These are phyloP conservation scores for Periphyllus acericola DNA, from an alignment of 2,888 invertebrate genomes.

Conservation along the genomic window DNA sequence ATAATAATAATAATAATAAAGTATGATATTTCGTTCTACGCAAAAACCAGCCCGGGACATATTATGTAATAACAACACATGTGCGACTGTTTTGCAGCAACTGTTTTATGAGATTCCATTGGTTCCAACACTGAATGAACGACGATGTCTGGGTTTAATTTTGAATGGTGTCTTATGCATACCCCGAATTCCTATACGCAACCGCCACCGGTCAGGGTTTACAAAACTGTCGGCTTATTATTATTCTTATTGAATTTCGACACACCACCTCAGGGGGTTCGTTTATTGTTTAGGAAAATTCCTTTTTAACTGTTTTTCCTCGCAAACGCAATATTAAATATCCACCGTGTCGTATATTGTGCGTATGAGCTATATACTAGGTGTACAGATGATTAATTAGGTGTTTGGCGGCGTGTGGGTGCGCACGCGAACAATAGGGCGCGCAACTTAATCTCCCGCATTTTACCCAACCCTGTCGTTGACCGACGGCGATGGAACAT, in stretches of 20 bases:
- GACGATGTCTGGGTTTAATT: constrained; percentile 27
- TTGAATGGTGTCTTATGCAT: constrained; percentile 25
- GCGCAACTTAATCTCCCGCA: constrained; percentile 28
- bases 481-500: constrained; percentile 41
- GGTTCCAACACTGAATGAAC: constrained; percentile 16
- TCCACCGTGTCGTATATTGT: background rate
- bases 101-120: constrained; percentile 23
- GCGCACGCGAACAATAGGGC: constrained; percentile 34
- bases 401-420: background rate
- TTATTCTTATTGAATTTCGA: constrained; percentile 8
- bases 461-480: constrained; percentile 50
- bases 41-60: background rate
- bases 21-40: background rate
- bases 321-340: constrained; percentile 3
- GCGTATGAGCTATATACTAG: background rate
- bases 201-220: constrained; percentile 11
- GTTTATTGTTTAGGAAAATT: constrained; percentile 2
- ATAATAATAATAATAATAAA: background rate
- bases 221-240: constrained; percentile 12
- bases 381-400: constrained; percentile 33
- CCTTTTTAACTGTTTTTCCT: background rate
- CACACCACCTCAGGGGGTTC: constrained; percentile 3
- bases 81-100: background rate
- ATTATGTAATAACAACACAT: background rate
- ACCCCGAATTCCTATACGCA: constrained; percentile 36